Evolutionary conservation across 92 coral and sea anemone species (phyloP).

Genomic region (Umimayanthus chanpuru): DNA sequence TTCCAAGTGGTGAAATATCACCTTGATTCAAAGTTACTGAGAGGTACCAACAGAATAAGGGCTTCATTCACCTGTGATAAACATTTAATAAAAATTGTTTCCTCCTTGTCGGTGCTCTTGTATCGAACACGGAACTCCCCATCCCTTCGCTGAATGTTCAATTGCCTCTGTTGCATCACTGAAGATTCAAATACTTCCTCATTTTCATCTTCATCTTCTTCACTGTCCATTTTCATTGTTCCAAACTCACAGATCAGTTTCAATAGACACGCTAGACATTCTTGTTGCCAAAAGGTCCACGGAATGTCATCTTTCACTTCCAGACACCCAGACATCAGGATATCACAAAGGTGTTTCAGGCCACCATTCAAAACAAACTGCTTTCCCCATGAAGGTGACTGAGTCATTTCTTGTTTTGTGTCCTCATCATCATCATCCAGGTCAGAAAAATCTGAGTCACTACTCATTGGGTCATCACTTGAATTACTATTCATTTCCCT

Average conservation of each 20-base stretch:
- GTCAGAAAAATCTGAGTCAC: slow-evolving; percentile 88
- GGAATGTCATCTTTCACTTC: slow-evolving; percentile 65
- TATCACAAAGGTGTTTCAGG: slow-evolving; percentile 74
- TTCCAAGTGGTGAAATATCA: background rate
- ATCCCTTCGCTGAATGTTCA: slow-evolving; percentile 73
- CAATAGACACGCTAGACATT: slow-evolving; percentile 85
- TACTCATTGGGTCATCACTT: slow-evolving; percentile 73
- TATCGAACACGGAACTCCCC: slow-evolving; percentile 92
- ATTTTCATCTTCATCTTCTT: slow-evolving; percentile 71
- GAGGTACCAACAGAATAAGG: background rate
- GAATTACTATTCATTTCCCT: slow-evolving; percentile 65
- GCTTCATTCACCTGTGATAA: slow-evolving; percentile 71
- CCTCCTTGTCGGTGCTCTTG: slow-evolving; percentile 97
- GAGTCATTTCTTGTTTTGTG: slow-evolving; percentile 36
- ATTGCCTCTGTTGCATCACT: slow-evolving; percentile 51
- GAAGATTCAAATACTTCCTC: slow-evolving; percentile 82
- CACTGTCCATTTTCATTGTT: slow-evolving; percentile 74
- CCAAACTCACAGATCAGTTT: slow-evolving; percentile 95
- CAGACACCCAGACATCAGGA: slow-evolving; percentile 85
- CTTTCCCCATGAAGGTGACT: slow-evolving; percentile 73
- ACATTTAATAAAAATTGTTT: slow-evolving; percentile 88
- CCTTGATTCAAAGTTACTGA: background rate
- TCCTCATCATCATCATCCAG: slow-evolving; percentile 79
- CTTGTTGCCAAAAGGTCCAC: slow-evolving; percentile 99
- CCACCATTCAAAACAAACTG: slow-evolving; percentile 92